phyloP scores from a whole-genome alignment of 2,797 vertebrate genomes.

The Oreochromis mossambicus region DNA sequence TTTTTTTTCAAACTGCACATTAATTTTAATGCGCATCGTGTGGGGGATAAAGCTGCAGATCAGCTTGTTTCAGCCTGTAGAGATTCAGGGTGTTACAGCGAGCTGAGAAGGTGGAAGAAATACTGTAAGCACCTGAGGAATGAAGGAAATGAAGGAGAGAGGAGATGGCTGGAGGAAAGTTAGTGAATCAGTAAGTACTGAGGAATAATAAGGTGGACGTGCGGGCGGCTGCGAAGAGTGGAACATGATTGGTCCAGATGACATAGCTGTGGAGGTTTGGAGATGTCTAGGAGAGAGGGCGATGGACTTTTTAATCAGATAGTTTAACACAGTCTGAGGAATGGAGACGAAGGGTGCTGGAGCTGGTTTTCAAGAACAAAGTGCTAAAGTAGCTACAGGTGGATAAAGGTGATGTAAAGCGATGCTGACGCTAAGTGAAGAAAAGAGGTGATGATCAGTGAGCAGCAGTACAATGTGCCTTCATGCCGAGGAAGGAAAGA shows the following conservation, averaged over 20 bases:
- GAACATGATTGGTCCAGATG: accelerated
- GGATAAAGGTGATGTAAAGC: background rate
- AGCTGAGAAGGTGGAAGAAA: background rate
- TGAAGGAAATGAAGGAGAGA: background rate
- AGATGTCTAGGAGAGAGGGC: background rate
- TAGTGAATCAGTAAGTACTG: background rate
- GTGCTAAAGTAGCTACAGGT: background rate
- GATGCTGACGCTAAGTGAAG: background rate
- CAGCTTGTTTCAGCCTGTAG: background rate
- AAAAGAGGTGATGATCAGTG: background rate
- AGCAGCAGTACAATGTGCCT: background rate
- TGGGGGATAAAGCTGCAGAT: background rate
- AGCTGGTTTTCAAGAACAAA: background rate
- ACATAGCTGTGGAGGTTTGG: background rate
- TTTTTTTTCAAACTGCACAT: background rate
- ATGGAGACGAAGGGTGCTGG: background rate
- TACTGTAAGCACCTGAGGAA: background rate
- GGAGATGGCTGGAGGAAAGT: background rate
- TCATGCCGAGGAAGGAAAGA: accelerated
- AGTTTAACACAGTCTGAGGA: background rate
- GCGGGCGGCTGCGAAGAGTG: background rate
- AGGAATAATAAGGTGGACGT: background rate
- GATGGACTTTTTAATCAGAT: background rate
- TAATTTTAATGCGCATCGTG: background rate
- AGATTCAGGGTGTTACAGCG: background rate